Conservation (phyloP, 37 sponge, comb jelly and placozoan species). For the Cliona cf. orientalis region DNA sequence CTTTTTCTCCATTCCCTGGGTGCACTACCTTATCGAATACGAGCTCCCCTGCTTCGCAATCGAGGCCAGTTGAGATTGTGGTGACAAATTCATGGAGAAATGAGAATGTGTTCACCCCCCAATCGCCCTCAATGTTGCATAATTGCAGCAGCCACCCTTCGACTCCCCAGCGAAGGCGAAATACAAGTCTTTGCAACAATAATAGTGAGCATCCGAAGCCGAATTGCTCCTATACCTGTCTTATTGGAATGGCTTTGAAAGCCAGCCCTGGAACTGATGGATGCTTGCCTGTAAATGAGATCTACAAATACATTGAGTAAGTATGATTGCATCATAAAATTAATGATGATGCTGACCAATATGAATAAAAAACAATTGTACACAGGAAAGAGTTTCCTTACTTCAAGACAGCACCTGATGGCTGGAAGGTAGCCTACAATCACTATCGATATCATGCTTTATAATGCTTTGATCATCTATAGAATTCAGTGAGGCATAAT, state of each 20-base stretch:
- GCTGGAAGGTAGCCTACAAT: constrained; percentile 76
- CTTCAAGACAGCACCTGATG: constrained; percentile 77
- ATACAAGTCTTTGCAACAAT: background rate
- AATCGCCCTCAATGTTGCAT: too few species aligned
- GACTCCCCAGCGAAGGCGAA: too few species aligned
- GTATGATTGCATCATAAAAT: constrained; percentile 9
- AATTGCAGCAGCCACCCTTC: too few species aligned
- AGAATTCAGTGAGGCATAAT: constrained; percentile 85
- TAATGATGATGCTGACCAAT: background rate
- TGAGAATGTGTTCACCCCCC: too few species aligned
- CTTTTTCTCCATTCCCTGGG: too few species aligned
- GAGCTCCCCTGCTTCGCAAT: too few species aligned
- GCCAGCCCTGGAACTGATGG: constrained; percentile 15
- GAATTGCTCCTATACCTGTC: constrained; percentile 79
- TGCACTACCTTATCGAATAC: too few species aligned
- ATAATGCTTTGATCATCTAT: background rate
- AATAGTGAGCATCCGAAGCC: constrained; percentile 27
- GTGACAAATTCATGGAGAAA: too few species aligned
- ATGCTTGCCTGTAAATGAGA: constrained; percentile 73
- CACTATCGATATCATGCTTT: background rate
- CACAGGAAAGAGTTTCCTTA: constrained; percentile 72
- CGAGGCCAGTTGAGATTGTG: too few species aligned
- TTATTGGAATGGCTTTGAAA: constrained; percentile 79
- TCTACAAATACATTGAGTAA: constrained; percentile 80
- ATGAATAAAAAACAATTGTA: too few species aligned